Base-by-base conservation (phyloP, 2,888 invertebrate genomes). In the Polydrusus tereticollis region DNA sequence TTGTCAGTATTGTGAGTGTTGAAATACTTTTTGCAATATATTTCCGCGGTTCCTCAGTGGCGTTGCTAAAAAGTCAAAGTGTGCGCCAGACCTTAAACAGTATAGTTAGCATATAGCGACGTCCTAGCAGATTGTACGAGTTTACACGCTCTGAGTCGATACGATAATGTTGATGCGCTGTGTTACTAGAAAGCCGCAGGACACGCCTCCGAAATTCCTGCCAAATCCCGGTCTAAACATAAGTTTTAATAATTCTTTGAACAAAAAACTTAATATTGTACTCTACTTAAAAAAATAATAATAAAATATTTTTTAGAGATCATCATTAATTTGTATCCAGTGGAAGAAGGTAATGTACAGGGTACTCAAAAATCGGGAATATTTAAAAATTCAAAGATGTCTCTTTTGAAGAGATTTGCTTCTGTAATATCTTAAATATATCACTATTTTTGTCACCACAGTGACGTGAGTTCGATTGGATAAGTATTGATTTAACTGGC, bases 181-280 rank as follows among this genome's bases (percentile, higher is more conserved):
- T n/a, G n/a, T n/a, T n/a, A n/a, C n/a, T n/a, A n/a, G n/a, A n/a
- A n/a, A n/a, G n/a, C n/a, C n/a, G n/a, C 36, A 7, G 1, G 12
- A 36, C 36, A n/a, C 29, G 12, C 12, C 20, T 12, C 6, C 1
- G 16, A 64, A 38, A 63, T 41, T n/a, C 21, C 21, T 21, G 12
- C 57, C 26, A 33, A 33, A 45, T 26, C 64, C 29, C 43, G 77
- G 80, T 77, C 78, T 79, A 79, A 79, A 77, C 79, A 58, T 62
- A 66, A 57, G 50, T 57, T 63, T 67, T 47, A 63, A 68, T 67
- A 72, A 67, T 79, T 78, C 78, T 79, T 77, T 78, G 73, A 77
- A 78, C 76, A 80, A 81, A 78, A 80, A 81, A 80, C 77, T 79
- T 78, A 79, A 78, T 78, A 69, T 78, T 81, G 80, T 80, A 81